A percentile compares a stretch with the other conserved stretches of the same genome.
phyloP scores from a whole-genome alignment of 1,140 invertebrate species.

The Nilaparvata lugens region DNA sequence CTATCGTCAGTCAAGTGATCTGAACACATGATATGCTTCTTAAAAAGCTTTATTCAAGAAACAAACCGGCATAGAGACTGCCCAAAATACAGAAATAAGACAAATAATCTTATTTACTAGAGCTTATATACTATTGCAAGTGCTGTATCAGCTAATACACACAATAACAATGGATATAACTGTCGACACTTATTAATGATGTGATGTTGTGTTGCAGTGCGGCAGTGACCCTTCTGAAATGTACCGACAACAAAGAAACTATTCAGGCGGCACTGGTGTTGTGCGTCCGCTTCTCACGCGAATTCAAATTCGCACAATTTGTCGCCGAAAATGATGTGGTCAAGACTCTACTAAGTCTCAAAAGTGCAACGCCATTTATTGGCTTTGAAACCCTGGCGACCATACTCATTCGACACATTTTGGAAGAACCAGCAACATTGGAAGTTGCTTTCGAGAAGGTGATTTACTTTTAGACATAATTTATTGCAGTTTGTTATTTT shows the following conservation, averaged over 20 bases:
- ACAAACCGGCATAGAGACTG: no score
- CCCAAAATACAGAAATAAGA: no score
- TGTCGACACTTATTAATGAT: no score
- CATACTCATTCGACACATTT: constrained; percentile 70
- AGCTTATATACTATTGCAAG: no score
- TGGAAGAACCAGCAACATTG: constrained; percentile 69
- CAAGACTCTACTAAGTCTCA: constrained; percentile 58
- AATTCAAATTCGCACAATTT: constrained; percentile 61
- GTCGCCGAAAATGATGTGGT: constrained; percentile 71
- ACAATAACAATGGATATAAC: no score
- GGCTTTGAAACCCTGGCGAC: constrained; percentile 73
- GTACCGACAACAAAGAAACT: constrained; percentile 64
- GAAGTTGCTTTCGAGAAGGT: constrained; percentile 76
- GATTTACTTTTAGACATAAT: no score
- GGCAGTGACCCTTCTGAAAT: constrained; percentile 59
- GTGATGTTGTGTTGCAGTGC: constrained; percentile 37
- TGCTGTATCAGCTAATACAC: no score
- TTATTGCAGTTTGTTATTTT: no score
- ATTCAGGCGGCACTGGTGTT: constrained; percentile 71
- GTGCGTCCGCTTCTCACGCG: constrained; percentile 63
- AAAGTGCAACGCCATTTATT: constrained; percentile 59
- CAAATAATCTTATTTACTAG: no score
- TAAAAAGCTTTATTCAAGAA: no score
- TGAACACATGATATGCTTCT: no score
- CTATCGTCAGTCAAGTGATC: no score